Conservation (phyloP, 2,113 vertebrate species). For the Erythrocercus mccallii region DNA sequence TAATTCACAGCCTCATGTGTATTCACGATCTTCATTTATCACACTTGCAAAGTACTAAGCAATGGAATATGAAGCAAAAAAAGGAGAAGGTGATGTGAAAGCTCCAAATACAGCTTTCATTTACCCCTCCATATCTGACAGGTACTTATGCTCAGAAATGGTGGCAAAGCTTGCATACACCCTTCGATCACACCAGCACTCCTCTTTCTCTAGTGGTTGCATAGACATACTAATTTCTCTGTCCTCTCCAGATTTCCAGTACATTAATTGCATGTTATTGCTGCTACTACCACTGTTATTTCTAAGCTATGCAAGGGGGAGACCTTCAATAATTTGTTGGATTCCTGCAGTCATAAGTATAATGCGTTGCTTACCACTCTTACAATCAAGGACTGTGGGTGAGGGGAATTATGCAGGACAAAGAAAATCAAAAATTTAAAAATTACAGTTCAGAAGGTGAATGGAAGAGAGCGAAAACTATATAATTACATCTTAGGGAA, state of each 20-base stretch:
- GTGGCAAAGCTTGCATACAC: neutral
- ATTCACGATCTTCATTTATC: slow-evolving; percentile 1
- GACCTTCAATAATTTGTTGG: neutral
- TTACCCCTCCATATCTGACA: neutral
- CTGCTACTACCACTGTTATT: slow-evolving; percentile 15
- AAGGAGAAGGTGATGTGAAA: neutral
- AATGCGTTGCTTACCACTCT: neutral
- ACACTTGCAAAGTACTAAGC: neutral
- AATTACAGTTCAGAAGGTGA: neutral
- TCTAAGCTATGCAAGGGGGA: neutral
- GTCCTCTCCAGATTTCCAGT: slow-evolving; percentile 1
- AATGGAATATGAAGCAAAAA: neutral
- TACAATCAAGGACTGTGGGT: neutral
- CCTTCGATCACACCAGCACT: neutral
- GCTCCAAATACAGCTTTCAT: neutral
- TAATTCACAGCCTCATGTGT: neutral
- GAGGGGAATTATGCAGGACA: neutral
- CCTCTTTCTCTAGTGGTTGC: neutral
- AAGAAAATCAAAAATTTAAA: neutral
- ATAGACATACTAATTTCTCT: slow-evolving; percentile 9
- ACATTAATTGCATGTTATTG: slow-evolving; percentile 33
- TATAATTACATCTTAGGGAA: neutral
- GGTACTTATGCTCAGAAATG: neutral
- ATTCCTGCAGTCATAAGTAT: neutral
- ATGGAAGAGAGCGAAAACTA: neutral